Base-by-base conservation (phyloP, 2,888 invertebrate species). In the Leptura quadrifasciata region DNA sequence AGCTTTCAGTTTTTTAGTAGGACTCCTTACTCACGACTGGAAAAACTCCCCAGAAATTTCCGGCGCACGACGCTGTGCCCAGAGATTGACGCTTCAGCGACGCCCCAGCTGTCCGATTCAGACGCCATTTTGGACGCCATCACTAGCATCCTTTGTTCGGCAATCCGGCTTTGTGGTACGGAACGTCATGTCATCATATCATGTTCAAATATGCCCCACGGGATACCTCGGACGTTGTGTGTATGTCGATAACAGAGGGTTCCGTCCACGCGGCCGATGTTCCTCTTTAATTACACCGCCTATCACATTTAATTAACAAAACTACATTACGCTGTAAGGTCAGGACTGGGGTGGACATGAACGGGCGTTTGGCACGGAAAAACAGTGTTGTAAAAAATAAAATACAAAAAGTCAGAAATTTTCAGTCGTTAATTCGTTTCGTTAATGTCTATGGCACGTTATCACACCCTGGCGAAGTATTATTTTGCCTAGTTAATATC, bases 51-150 rank as follows among this genome's bases (percentile, higher is more conserved):
- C 21, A 12, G 17, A 61, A n/a, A 61, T 31, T 18, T 2, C 55
- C 58, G 54, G 65, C 76, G 72, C 65, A 24, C 70, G 55, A 73
- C 70, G 70, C 35, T 54, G 57, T 35, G 10, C 58, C 52, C 39
- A 17, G 17, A 52, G 65, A 58, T 74, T 69, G 76, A 78, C 76
- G 79, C 79, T 80, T 60, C 73, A 79, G 75, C 81, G 86, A 86
- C 88, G 86, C 88, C 87, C 86, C 80, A 84, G 86, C 87, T 87
- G 87, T 87, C 88, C 86, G 83, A 79, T 78, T 72, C 84, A 85
- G 86, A 84, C 87, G 88, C 88, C 88, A 88, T 88, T 82, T 88
- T 88, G 87, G 87, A 87, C 88, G 88, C 88, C 88, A 88, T 88
- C 84, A 84, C 85, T 76, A 79, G 74, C 82, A 77, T 82, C 79